Evolutionary conservation across 2,797 vertebrate species (phyloP), one percentile per base, ranked within the genome.

Genomic region (Liasis olivaceus): DNA sequence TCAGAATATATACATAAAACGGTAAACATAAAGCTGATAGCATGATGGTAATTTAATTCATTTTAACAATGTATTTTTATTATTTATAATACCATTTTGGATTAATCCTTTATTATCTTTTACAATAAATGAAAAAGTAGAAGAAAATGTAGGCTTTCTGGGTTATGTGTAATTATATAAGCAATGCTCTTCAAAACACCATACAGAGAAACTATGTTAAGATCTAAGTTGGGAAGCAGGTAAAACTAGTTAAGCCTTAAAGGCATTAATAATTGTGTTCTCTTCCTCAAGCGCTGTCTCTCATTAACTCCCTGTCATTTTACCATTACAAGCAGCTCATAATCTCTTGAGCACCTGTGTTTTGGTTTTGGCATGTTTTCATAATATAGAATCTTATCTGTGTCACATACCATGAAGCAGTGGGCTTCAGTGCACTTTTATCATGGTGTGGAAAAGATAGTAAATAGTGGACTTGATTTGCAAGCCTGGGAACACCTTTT

Each of bases 171-270:
- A 64, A 42, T 24, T 59, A 26, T n/a, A 63, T 51, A 59, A 91
- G 51, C 15, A 63, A 2, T 89, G 64, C 2, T 72, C 4, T 85
- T 92, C 0, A 0, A 14, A 62, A 8, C 11, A 89, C 89, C 86
- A 5, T 54, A 89, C 91, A 66, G 31, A 91, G 95, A 95, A 91
- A 90, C 90, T 93, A 93, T 17, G 0, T 26, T 94, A 47, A 72
- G 85, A 94, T 86, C 58, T 31, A 95, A 95, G 91, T 87, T 93
- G 42, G 12, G 51, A 60, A 93, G 90, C 84, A 89, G 93, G 94
- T 96, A 91, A 64, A 85, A 95, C 93, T 95, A 91, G 93, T 88
- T 56, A 64, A 69, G 3, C 59, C 66, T 54, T 28, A 88, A 88
- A 90, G 54, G 28, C 62, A 60, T 51, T 59, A 1, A 92, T 85